Evolutionary conservation across 2,888 invertebrate genomes (phyloP), one percentile per base, ranked within the genome.

Genomic region (Acanthopleura granulata): DNA sequence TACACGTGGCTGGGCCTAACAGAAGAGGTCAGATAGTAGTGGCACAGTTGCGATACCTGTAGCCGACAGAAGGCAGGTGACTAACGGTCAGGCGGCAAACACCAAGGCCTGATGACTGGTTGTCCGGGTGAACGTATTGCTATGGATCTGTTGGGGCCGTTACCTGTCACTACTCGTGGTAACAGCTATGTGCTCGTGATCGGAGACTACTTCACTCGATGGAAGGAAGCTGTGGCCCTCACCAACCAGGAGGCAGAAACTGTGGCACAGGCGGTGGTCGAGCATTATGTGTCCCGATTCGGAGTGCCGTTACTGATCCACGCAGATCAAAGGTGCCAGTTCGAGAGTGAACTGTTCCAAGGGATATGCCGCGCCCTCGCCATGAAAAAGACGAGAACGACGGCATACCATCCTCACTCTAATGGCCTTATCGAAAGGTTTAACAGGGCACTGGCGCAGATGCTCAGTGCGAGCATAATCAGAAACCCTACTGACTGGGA

Each of bases 121-220:
- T 72, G 49, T 72, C 75, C 76, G 3, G 73, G 76, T 72, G 76
- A 78, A 57, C 15, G 76, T 18, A 72, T 76, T 9, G 78, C 76
- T 22, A 70, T 74, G 6, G 76, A 80, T 62, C 74, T 78, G 11
- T 61, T 75, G 49, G 80, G 79, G 11, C 74, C 75, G 61, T 29
- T 75, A 49, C 80, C 79, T 40, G 22, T 57, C 18, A 78, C 77
- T 18, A 62, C 71, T 40, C 57, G 57, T 15, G 77, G 78, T 14
- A 75, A 79, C 49, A 71, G 62, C 30, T 77, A 81, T 57, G 74
- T 80, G 25, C 50, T 74, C 49, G 77, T 80, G 12, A 51, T 81
- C 18, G 62, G 49, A 22, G 78, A 78, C 61, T 80, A 81, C 70
- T 81, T 79, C 74, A 75, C 78, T 25, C 78, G 80, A 75, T 78